Conservation (phyloP, 2,797 vertebrate genomes). For the Serranus cabrilla region DNA sequence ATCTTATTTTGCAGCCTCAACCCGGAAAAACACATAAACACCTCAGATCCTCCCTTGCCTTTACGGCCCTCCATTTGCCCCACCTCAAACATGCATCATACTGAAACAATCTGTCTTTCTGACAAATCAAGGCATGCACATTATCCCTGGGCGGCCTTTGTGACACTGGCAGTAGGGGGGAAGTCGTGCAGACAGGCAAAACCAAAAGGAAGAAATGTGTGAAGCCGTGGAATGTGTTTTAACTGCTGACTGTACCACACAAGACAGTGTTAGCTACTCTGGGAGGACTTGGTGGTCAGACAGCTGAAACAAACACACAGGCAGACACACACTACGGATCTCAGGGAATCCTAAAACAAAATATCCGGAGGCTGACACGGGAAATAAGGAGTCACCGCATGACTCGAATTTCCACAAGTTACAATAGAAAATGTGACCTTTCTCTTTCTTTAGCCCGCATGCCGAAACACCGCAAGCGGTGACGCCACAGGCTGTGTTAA, state of each 20-base stretch:
- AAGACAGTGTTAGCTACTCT: conserved; percentile 66
- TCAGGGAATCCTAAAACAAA: conserved; percentile 61
- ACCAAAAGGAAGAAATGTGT: conserved; percentile 80
- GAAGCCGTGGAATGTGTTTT: conserved; percentile 79
- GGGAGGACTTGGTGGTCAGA: conserved; percentile 71
- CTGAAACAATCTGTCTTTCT: conserved; percentile 35
- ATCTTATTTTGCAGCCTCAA: conserved; percentile 52
- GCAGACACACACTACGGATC: conserved; percentile 53
- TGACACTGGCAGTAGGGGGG: conserved; percentile 72
- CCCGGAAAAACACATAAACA: conserved; percentile 39
- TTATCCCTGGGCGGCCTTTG: conserved; percentile 58
- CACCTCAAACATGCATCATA: conserved; percentile 44
- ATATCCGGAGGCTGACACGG: conserved; percentile 60
- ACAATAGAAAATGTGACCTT: conserved; percentile 69
- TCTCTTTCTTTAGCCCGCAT: conserved; percentile 49
- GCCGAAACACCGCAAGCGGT: conserved; percentile 37
- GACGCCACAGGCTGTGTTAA: conserved; percentile 44
- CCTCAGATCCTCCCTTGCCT: conserved; percentile 30
- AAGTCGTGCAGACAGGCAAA: conserved; percentile 78
- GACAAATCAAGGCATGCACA: conserved; percentile 44
- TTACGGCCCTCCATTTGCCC: conserved; percentile 21
- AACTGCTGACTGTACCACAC: conserved; percentile 77
- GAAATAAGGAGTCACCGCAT: conserved; percentile 67
- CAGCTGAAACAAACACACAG: conserved; percentile 67
- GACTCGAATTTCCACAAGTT: conserved; percentile 63